phyloP scores from a whole-genome alignment of 2,113 vertebrate species.

The Entelurus aequoreus region DNA sequence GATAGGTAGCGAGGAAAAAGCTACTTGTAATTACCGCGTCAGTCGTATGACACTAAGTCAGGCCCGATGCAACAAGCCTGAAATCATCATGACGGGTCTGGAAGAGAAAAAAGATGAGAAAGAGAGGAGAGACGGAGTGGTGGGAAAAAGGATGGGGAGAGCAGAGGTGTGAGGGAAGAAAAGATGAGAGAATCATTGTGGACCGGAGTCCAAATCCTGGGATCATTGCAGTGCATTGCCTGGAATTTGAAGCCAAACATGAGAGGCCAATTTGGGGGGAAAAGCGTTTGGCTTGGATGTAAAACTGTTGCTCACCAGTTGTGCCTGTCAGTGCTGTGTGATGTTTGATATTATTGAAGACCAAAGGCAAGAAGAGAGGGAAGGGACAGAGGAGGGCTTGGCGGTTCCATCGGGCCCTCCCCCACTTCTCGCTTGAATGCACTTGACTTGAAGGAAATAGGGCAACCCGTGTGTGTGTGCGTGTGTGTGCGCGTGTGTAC shows the following conservation, averaged over 20 bases:
- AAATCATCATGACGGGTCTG: conserved; percentile 54
- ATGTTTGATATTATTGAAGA: conserved; percentile 53
- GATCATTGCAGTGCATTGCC: conserved; percentile 42
- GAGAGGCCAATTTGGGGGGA: conserved; percentile 48
- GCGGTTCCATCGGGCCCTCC: not conserved
- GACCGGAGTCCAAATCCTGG: conserved; percentile 34
- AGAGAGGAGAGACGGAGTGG: conserved; percentile 29
- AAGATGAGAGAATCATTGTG: conserved; percentile 1
- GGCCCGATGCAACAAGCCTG: conserved; percentile 49
- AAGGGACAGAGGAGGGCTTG: not conserved
- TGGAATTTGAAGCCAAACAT: conserved; percentile 40
- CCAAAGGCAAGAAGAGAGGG: conserved; percentile 1
- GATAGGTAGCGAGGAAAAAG: conserved; percentile 49
- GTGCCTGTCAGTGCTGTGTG: conserved; percentile 35
- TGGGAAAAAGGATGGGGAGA: conserved; percentile 1
- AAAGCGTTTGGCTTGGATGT: conserved; percentile 30
- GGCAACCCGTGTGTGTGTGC: conserved; percentile 18
- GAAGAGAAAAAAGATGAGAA: conserved; percentile 25
- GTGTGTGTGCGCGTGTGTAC: not conserved
- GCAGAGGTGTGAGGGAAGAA: not conserved
- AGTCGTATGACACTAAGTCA: conserved; percentile 38
- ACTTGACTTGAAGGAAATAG: conserved; percentile 47
- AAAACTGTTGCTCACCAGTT: conserved; percentile 52
- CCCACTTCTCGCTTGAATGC: conserved; percentile 31
- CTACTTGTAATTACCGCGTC: conserved; percentile 57